Evolutionary conservation across 2,888 invertebrate species (phyloP).

Genomic region (Troides helena): DNA sequence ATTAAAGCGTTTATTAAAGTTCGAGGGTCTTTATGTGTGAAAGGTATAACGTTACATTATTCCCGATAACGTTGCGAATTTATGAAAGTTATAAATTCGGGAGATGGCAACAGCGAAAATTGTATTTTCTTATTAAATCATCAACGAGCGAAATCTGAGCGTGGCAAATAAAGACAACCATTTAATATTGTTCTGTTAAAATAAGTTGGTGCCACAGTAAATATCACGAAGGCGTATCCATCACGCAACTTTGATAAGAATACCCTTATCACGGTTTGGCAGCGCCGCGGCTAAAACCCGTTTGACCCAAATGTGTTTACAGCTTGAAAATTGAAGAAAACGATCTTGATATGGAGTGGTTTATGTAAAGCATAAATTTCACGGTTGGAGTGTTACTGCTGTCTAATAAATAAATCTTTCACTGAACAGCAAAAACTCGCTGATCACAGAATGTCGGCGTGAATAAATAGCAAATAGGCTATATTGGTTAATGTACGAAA

Average conservation of each 20-base stretch:
- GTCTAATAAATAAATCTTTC: conserved; percentile 12
- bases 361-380: conserved; percentile 19
- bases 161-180: conserved; percentile 17
- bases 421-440: neutral
- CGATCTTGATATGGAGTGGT: conserved; percentile 26
- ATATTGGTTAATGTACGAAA: neutral
- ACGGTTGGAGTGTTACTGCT: conserved; percentile 1
- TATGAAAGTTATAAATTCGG: conserved; percentile 31
- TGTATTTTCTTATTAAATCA: conserved; percentile 29
- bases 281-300: conserved; percentile 4
- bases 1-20: conserved; percentile 19
- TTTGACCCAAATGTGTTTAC: conserved; percentile 20
- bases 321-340: conserved; percentile 15
- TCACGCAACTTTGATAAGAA: conserved; percentile 20
- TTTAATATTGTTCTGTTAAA: conserved; percentile 9
- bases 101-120: conserved; percentile 23
- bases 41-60: conserved; percentile 7
- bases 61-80: conserved; percentile 19
- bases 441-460: neutral
- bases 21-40: conserved; percentile 1
- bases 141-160: conserved; percentile 17
- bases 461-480: neutral
- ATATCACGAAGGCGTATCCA: conserved; percentile 7
- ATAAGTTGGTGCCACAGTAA: conserved; percentile 5
- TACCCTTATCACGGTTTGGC: conserved; percentile 13